These are phyloP conservation scores for Athrips mouffetella DNA, from an alignment of 2,888 invertebrate species.

Conservation along the genomic window DNA sequence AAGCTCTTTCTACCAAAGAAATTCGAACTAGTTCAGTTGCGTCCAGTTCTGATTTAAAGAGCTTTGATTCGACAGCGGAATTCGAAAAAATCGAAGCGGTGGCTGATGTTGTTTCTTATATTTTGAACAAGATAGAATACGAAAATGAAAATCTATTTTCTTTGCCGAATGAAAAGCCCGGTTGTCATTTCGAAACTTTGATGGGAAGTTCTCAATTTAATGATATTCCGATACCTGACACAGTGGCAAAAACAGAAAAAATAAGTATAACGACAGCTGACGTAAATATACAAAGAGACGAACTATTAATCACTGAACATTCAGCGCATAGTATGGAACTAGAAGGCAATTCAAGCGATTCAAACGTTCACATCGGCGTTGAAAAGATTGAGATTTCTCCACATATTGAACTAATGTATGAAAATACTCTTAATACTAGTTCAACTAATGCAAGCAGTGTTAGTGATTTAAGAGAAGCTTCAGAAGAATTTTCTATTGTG, in stretches of 20 bases:
- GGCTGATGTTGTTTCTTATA: conserved; percentile 44
- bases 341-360: too few relatives aligned
- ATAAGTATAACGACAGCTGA: neutral
- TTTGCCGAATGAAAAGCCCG: conserved; percentile 14
- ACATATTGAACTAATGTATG: neutral
- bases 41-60: conserved; percentile 39
- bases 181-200: conserved; percentile 17
- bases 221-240: too few relatives aligned
- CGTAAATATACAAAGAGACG: too few relatives aligned
- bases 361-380: neutral
- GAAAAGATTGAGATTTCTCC: neutral
- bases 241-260: too few relatives aligned
- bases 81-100: conserved; percentile 64
- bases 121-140: conserved; percentile 47
- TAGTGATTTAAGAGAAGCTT: neutral
- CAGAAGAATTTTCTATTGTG: conserved; percentile 32
- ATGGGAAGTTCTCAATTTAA: neutral
- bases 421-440: too few relatives aligned
- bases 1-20: conserved; percentile 8
- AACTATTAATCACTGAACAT: too few relatives aligned
- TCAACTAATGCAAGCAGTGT: neutral
- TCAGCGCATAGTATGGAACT: too few relatives aligned
- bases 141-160: conserved; percentile 19
- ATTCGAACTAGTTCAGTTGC: conserved; percentile 32
- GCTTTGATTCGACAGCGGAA: conserved; percentile 63